Conservation (phyloP, 2,797 vertebrate genomes). For the Lerista edwardsae region DNA sequence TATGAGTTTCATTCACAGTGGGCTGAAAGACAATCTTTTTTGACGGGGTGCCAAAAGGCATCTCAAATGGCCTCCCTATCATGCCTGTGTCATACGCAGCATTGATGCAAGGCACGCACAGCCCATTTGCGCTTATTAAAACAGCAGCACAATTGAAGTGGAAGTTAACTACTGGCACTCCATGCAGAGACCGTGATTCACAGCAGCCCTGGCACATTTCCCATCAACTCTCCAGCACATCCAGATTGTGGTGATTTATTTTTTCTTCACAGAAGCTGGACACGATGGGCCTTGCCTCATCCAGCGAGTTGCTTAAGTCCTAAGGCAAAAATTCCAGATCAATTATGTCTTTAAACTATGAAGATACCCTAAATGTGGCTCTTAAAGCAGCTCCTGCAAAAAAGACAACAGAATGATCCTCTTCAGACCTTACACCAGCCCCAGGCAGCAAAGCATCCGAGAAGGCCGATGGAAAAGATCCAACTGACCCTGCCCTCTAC, state of each 20-base stretch:
- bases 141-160: slow-evolving; percentile 14
- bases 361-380: not conserved
- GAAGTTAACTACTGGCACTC: not conserved
- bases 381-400: no score
- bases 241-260: not conserved
- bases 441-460: no score
- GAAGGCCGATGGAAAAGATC: no score
- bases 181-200: not conserved
- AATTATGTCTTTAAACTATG: not conserved
- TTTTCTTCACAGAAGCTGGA: not conserved
- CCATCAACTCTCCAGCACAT: not conserved
- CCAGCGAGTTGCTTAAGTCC: not conserved
- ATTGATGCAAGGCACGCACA: slow-evolving; percentile 13
- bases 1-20: slow-evolving; percentile 18
- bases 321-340: not conserved
- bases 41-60: slow-evolving; percentile 48
- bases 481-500: no score
- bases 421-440: no score
- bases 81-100: slow-evolving; percentile 5
- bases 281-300: not conserved
- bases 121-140: slow-evolving; percentile 31
- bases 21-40: slow-evolving; percentile 14
- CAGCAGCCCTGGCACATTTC: not conserved
- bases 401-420: no score
- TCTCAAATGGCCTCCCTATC: slow-evolving; percentile 35